A percentile compares a stretch with the other conserved stretches of the same genome.
Conservation (phyloP, 37 sponge, comb jelly and placozoan species). For the Cladorhizidae sp. region DNA sequence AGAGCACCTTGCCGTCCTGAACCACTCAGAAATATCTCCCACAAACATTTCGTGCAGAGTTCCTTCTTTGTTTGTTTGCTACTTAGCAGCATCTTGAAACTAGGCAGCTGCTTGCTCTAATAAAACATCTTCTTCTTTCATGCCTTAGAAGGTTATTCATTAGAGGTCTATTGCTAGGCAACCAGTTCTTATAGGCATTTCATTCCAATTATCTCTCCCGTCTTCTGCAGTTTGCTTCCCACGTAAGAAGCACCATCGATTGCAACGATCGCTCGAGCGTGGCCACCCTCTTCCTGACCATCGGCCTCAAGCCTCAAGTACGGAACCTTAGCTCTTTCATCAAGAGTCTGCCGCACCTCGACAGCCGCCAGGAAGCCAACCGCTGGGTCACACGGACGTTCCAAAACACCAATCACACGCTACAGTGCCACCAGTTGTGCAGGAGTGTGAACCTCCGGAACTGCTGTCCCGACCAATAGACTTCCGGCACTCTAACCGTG, state of each 20-base stretch:
- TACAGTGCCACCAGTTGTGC: neutral
- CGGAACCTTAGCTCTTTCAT: neutral
- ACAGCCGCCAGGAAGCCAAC: neutral
- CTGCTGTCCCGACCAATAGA: neutral
- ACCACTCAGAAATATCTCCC: no score
- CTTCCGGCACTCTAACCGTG: no score
- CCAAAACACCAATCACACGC: neutral
- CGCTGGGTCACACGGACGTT: neutral
- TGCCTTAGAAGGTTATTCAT: no score
- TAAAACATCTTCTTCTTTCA: no score
- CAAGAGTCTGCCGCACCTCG: neutral
- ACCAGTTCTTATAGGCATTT: no score
- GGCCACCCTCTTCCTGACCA: neutral
- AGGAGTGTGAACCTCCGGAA: neutral
- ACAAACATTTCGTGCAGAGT: no score
- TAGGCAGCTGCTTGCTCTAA: no score
- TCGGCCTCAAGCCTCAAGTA: neutral
- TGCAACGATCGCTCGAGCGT: neutral
- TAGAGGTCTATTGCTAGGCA: no score
- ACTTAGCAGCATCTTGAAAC: no score
- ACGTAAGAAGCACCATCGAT: neutral
- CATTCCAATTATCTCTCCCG: neutral
- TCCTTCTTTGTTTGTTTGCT: no score
- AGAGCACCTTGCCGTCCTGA: no score
- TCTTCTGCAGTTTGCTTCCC: neutral